Percentiles rank a stretch among this genome's conserved stretches.
Conservation (phyloP, 37 sponge, comb jelly and placozoan genomes). For the Mnemiopsis leidyi region DNA sequence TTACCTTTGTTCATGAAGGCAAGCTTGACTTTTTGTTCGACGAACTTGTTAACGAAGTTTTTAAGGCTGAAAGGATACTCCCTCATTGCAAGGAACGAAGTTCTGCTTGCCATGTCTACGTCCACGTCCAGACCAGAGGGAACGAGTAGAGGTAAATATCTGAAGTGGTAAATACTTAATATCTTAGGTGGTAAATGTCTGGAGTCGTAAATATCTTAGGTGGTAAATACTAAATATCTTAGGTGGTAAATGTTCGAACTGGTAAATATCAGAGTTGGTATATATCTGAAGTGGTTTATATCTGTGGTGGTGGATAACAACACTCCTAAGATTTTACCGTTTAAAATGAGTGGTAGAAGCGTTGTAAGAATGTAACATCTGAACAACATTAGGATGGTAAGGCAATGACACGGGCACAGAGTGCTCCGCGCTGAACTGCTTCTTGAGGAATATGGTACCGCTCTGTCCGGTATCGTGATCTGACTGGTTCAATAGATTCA, state of each 20-base stretch:
- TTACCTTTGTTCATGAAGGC: background rate
- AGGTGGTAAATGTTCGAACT: too few species aligned
- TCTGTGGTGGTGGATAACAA: too few species aligned
- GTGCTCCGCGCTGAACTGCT: constrained; percentile 61
- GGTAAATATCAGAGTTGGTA: too few species aligned
- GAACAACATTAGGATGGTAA: constrained; percentile 53
- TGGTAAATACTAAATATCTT: too few species aligned
- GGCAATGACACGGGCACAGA: constrained; percentile 18
- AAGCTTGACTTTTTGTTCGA: constrained; percentile 30
- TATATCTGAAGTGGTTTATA: too few species aligned
- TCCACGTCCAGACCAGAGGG: constrained; percentile 40
- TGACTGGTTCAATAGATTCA: constrained; percentile 40
- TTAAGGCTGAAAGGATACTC: constrained; percentile 45
- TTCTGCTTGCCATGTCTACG: constrained; percentile 57
- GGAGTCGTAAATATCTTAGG: too few species aligned
- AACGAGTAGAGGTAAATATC: constrained; percentile 20
- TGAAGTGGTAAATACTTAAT: too few species aligned
- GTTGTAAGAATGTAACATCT: constrained; percentile 51
- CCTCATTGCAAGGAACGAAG: constrained; percentile 36
- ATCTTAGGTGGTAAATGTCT: too few species aligned
- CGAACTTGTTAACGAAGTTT: constrained; percentile 20
- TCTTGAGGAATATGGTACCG: constrained; percentile 1
- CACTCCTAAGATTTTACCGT: too few species aligned
- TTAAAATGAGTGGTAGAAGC: constrained; percentile 23
- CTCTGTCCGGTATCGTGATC: constrained; percentile 62